Evolutionary conservation across 2,797 vertebrate genomes (phyloP), one percentile per base, ranked within the genome.

Genomic region (Chloroceryle amazona): DNA sequence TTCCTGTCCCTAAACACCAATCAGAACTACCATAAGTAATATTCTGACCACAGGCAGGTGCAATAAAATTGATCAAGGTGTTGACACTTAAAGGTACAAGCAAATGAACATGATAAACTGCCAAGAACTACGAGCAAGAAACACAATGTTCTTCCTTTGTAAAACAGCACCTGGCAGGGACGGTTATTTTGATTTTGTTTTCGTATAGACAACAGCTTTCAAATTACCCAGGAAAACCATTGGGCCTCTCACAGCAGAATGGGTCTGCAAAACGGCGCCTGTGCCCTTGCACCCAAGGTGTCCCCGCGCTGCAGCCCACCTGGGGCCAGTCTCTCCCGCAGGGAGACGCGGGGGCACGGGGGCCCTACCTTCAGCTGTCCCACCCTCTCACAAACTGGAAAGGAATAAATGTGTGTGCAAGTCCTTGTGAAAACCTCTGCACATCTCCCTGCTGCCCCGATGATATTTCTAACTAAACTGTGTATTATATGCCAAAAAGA

Each of bases 21-120:
- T 47, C 58, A 62, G 66, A 65, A 35, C 26, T n/a, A 37, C 74
- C 66, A 39, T 58, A 51, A 79, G 86, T 47, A 84, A 72, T 7
- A 68, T 7, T 68, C 70, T 75, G 62, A 75, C 66, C 78, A 80
- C 35, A 76, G 62, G 58, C 51, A 89, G 70, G n/a, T 79, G 54
- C 66, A 81, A 51, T 92, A 92, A 89, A 90, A 92, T 85, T 72
- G 70, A 91, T 92, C 89, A 75, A 89, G 81, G 23, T 46, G 70
- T n/a, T 81, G 89, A 89, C 83, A 86, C 83, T 68, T 75, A 42
- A 78, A 92, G 89, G 81, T 51, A 81, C 37, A 65, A 72, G 89
- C 57, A 92, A 89, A 91, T 13, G 70, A 89, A 82, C 39, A 23
- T 42, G 86, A 95, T 31, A 85, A 94, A 94, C 62, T 84, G 86